Evolutionary conservation across 2,888 invertebrate genomes (phyloP), one percentile per base, ranked within the genome.

Genomic region (Notodonta dromedarius): DNA sequence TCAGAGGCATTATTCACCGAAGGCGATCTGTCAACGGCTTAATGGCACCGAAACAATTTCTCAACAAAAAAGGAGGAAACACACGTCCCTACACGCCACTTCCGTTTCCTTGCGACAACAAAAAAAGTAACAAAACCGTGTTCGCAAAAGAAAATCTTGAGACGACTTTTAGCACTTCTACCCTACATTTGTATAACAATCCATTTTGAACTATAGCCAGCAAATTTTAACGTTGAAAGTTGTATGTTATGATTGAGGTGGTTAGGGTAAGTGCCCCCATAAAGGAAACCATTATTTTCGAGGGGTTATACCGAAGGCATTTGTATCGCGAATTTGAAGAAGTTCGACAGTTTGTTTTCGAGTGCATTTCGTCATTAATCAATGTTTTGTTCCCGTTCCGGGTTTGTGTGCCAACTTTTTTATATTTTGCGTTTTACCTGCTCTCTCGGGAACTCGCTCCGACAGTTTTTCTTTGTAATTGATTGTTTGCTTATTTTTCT

Each of bases 331-430:
- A 86, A 91, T 93, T 93, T 92, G 93, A 93, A 91, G 92, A 92
- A 93, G 89, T 93, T 93, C 93, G 93, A 93, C 93, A 93, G 93
- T 93, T 92, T 91, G 93, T 91, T 89, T 88, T 89, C 92, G 89
- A 94, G 94, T 94, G 94, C 94, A 94, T 93, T 93, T 91, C 77
- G 83, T 91, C 91, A 94, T 93, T 91, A 90, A 93, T 92, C 90
- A 93, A 89, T 90, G 91, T 91, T 93, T 92, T 93, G 93, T 93
- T 92, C 84, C 79, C 79, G 76, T 82, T 80, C 67, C 75, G 70
- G 73, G 72, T 84, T 88, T 88, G 57, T 67, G 52, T 59, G 44
- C 63, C n/a, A 70, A 72, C 54, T 75, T 75, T 39, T 39, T 89
- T 90, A 85, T 88, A 84, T 87, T 88, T 90, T 82, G 82, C 82